These are phyloP conservation scores for Diadema setosum DNA, from an alignment of 35 echinoderm and acorn worm genomes.

Conservation along the genomic window DNA sequence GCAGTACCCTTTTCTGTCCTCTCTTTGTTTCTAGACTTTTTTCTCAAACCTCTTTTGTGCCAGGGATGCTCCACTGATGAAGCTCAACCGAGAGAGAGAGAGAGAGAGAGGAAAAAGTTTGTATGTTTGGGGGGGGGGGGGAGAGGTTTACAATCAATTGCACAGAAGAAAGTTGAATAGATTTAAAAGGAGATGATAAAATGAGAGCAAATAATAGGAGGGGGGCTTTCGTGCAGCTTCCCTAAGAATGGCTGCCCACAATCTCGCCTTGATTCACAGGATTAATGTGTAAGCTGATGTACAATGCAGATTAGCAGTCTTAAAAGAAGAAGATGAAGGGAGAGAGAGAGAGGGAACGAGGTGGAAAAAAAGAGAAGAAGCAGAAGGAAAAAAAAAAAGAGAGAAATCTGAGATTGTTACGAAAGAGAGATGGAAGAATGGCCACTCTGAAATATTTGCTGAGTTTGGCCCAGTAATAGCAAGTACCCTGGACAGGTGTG, in stretches of 20 bases:
- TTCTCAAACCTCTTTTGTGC: neutral
- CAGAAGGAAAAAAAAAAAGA: no score
- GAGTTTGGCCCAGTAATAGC: neutral
- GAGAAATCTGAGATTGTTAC: slow-evolving; percentile 14
- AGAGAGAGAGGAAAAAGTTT: neutral
- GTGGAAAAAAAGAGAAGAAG: no score
- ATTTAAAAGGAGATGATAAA: neutral
- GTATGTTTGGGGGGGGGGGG: no score
- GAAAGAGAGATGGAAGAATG: neutral
- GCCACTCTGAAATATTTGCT: neutral
- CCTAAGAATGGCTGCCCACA: neutral
- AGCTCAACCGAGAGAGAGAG: neutral
- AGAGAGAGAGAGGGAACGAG: no score
- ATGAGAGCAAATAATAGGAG: neutral
- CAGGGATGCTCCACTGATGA: neutral
- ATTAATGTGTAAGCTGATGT: slow-evolving; percentile 24
- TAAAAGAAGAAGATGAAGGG: no score
- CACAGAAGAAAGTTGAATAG: neutral
- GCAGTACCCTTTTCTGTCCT: neutral
- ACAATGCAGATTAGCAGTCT: slow-evolving; percentile 27
- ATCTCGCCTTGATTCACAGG: slow-evolving; percentile 17
- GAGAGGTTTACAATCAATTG: neutral
- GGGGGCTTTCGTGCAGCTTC: neutral
- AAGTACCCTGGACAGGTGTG: neutral
- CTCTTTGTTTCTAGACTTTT: slow-evolving; percentile 15